Evolutionary conservation across 2,113 vertebrate species (phyloP), one percentile per base, ranked within the genome.

Genomic region (Condylura cristata): DNA sequence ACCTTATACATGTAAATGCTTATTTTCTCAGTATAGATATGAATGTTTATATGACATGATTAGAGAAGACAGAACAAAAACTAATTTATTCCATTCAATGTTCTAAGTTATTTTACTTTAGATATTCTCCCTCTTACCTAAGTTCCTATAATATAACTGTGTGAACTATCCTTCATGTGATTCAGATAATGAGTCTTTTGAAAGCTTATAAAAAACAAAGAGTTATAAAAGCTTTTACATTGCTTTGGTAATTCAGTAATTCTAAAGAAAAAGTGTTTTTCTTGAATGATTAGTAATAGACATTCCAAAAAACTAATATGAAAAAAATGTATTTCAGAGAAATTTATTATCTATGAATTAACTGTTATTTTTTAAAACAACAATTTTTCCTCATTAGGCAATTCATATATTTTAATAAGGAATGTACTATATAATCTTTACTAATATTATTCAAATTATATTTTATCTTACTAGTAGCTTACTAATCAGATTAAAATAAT

Each of bases 61-160:
- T 71, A 79, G 39, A 48, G 63, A 72, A 94, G 86, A 78, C 41
- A 74, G 18, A 56, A 11, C 0, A 60, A 81, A 76, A 61, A 18
- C 5, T 34, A 87, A 84, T 37, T 80, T 84, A 75, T 80, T 9
- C 10, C 46, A 48, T 48, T 79, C 32, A 65, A 70, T 60, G 10
- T 94, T 79, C 75, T 82, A 79, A 78, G 66, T 32, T 39, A 74
- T 68, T 89, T 85, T 32, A 75, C 6, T 44, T 88, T 41, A 61
- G 3, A 70, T 60, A n/a, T 8, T 51, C 8, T 80, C 32, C 5
- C 3, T 86, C 18, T 66, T 76, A 87, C 51, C 24, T 84, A 89
- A 95, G 65, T 68, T 80, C 12, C 18, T 86, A 44, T 5, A 85
- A 46, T 60, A 63, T 61, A 84, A 92, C 71, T 74, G 16, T 66